Evolutionary conservation across 2,113 vertebrate genomes (phyloP), one percentile per base, ranked within the genome.

Genomic region (Datnioides undecimradiatus): DNA sequence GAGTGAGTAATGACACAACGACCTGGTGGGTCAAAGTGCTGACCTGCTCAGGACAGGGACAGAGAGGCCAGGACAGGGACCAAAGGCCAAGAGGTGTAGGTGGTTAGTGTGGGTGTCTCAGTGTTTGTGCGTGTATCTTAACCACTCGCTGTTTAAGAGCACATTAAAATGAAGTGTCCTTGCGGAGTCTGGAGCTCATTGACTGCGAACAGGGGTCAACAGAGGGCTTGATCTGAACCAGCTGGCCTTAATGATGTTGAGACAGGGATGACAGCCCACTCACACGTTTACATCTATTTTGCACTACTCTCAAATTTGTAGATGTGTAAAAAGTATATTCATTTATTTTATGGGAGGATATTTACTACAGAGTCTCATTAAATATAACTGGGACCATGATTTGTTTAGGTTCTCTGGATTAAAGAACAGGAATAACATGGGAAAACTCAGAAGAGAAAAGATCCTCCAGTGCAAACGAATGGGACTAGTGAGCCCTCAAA

Each of bases 1-100:
- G 68, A 75, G 59, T 89, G 90, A 91, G 83, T 87, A 91, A 95
- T 92, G 90, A 88, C 31, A 38, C 63, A 55, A 63, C 14, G 84
- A 86, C 88, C 77, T 23, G 11, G 2, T 16, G 51, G 85, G 90
- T 91, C 85, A 90, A 85, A 90, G 91, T 83, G 73, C 85, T 87
- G 86, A 75, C 88, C 84, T 74, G n/a, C 52, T 21, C 71, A 82
- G 82, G 88, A 88, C 88, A 87, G 52, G 68, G 79, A n/a, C 6
- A 29, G 19, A 79, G 40, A 55, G 80, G 65, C 71, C 59, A 49
- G 4, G 65, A 82, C 83, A 74, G 55, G 65, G 85, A 58, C 87
- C 76, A 73, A 74, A 79, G 79, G 88, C 79, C 84, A 80, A 52
- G 68, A 64, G 31, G 45, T 76, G 84, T 87, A 85, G 68, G 87